phyloP scores from a whole-genome alignment of 2,113 vertebrate genomes.

The Centropus bengalensis region DNA sequence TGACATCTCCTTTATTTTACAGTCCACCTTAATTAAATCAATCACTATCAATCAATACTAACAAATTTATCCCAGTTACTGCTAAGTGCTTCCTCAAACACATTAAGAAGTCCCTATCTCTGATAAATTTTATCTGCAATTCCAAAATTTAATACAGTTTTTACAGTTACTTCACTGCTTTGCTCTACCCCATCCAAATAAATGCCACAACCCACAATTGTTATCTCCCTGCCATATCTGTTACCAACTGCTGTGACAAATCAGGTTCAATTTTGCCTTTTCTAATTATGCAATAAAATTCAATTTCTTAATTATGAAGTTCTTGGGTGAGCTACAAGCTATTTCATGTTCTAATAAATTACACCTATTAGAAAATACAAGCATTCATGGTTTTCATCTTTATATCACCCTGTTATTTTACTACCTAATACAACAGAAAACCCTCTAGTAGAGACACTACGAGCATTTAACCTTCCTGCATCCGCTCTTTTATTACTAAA shows the following conservation, averaged over 20 bases:
- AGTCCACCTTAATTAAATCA: not conserved
- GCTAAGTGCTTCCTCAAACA: not conserved
- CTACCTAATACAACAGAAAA: not conserved
- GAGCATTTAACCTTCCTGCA: not conserved
- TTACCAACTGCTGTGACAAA: not conserved
- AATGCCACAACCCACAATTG: not conserved
- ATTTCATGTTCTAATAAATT: not conserved
- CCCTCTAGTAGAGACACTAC: not conserved
- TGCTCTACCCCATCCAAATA: not conserved
- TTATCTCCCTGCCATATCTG: not conserved
- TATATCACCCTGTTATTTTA: not conserved
- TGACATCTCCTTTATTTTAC: not conserved
- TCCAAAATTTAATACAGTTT: not conserved
- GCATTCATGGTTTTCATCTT: not conserved
- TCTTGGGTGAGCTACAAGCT: not conserved
- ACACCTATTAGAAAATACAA: not conserved
- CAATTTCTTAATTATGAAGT: not conserved
- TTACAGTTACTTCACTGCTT: not conserved
- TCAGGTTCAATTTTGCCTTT: not conserved
- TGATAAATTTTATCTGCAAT: not conserved
- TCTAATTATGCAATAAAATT: not conserved
- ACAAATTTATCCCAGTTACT: not conserved
- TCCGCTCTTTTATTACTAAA: not conserved
- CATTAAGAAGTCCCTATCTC: not conserved
- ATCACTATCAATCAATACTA: not conserved